These are phyloP conservation scores for Charaxes varanes DNA, from an alignment of 1,140 invertebrate genomes.

Conservation along the genomic window DNA sequence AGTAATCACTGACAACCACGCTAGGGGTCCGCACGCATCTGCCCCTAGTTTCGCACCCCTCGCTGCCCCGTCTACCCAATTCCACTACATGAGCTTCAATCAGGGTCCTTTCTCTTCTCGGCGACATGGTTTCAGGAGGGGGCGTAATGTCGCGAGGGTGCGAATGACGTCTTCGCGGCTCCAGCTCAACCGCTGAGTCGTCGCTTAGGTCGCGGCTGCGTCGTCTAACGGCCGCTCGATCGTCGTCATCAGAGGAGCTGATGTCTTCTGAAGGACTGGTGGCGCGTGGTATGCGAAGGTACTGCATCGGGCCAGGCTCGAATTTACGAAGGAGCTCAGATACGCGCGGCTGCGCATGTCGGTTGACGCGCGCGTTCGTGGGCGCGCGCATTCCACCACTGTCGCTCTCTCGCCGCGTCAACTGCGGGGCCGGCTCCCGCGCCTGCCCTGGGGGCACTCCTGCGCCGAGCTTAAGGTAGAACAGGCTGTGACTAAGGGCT, in stretches of 20 bases:
- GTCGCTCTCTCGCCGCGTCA: conserved; percentile 26
- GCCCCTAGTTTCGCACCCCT: conserved; percentile 58
- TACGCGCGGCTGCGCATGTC: conserved; percentile 52
- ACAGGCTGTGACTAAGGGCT: conserved; percentile 66
- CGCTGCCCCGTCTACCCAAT: conserved; percentile 54
- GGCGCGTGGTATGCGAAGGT: conserved; percentile 53
- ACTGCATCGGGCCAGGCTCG: conserved; percentile 61
- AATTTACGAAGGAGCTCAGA: conserved; percentile 54
- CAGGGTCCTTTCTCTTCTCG: conserved; percentile 54
- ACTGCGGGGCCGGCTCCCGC: conserved; percentile 23
- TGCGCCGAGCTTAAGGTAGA: conserved; percentile 64
- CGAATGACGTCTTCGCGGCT: conserved; percentile 50
- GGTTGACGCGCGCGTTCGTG: conserved; percentile 41
- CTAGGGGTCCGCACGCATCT: conserved; percentile 85
- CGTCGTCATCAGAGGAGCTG: conserved; percentile 62
- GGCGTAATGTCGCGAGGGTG: conserved; percentile 55
- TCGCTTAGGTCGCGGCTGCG: conserved; percentile 59
- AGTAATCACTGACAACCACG: conserved; percentile 89
- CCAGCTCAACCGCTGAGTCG: conserved; percentile 67
- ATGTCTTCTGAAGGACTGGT: conserved; percentile 53
- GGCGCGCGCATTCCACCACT: conserved; percentile 49
- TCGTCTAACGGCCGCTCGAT: conserved; percentile 55
- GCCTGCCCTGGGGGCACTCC: conserved; percentile 38
- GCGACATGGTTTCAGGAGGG: conserved; percentile 48
- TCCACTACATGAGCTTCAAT: conserved; percentile 67